Evolutionary conservation across 2,797 vertebrate species (phyloP), one percentile per base, ranked within the genome.

Genomic region (Enteromius radiatus): DNA sequence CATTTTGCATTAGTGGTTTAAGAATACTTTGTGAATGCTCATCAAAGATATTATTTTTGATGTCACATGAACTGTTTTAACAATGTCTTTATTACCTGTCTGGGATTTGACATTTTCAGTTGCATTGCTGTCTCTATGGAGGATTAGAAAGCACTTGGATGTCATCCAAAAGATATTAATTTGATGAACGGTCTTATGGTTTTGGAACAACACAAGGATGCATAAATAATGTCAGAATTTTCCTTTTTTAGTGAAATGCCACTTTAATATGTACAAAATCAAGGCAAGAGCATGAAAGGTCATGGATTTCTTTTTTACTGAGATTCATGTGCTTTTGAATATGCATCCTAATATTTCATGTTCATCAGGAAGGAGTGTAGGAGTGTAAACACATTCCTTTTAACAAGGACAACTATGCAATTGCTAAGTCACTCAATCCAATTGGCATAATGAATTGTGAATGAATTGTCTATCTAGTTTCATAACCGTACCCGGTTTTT

Each of bases 391-490:
- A 28, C 36, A 31, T 17, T 49, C 21, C 17, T 38, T 74, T 81
- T 36, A 64, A 73, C 43, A 49, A 47, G 28, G 28, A 47, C 41
- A 74, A 41, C 41, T 36, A 74, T 47, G 2, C 23, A 26, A 47
- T 80, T 69, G 59, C 33, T 71, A 59, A n/a, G 19, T 31, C 54
- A 61, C 65, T 65, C 36, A 74, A 41, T 54, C 31, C 45, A 81
- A 14, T 65, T 38, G 41, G 33, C 45, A 6, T 10, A 75, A 73
- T 74, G 23, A 75, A 75, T 49, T 73, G 69, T 63, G 11, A 65
- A 63, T 70, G 19, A 71, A 80, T 70, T 59, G 23, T 80, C 65
- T 56, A 69, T 36, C 41, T 17, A 74, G 28, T 45, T 79, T 79
- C 33, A 69, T 56, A 69, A 54, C 33, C 14, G 36, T 59, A 52